Base-by-base conservation (phyloP, 2,888 invertebrate genomes). In the Agrochola macilenta region DNA sequence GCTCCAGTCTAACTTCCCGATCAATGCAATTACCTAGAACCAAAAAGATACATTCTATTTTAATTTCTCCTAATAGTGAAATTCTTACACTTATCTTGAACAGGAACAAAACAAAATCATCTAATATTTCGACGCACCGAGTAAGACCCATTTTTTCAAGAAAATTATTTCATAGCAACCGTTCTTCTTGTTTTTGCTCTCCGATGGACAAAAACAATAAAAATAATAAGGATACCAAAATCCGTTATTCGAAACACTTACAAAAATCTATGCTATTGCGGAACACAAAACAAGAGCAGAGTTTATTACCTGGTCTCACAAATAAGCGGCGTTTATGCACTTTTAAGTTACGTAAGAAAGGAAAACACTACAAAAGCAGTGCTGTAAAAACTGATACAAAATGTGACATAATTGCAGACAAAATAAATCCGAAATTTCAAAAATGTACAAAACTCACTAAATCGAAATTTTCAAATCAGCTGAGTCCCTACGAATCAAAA, bases 11-110 rank as follows among this genome's bases (percentile, higher is more conserved):
- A 35, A 60, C 23, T 65, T 64, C 68, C 20, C 73, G 17, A 49
- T 83, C 74, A 61, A 23, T 69, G 35, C 70, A 84, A n/a, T 63
- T 75, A 64, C 69, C 82, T 49, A 90, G 81, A 89, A 74, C 84
- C 43, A 91, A 91, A 78, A 87, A 85, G 57, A 86, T 88, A 11
- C 88, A 91, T 79, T 91, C 89, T n/a, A 66, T 80, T 76, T 79
- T 81, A 43, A 68, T 76, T 60, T 73, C 75, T 26, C 71, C 82
- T 23, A 84, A 86, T 69, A 86, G 76, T 61, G 73, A 83, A 64
- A 68, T 78, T 66, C 76, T 78, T 14, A 46, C 58, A 20, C 57
- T 49, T 46, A 17, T 46, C 35, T 23, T 75, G 26, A 35, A 76
- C 11, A 69, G n/a, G 39, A 75, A 65, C 17, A 72, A 61, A 73